Evolutionary conservation across 2,797 vertebrate genomes (phyloP).

Genomic region (Anableps anableps): DNA sequence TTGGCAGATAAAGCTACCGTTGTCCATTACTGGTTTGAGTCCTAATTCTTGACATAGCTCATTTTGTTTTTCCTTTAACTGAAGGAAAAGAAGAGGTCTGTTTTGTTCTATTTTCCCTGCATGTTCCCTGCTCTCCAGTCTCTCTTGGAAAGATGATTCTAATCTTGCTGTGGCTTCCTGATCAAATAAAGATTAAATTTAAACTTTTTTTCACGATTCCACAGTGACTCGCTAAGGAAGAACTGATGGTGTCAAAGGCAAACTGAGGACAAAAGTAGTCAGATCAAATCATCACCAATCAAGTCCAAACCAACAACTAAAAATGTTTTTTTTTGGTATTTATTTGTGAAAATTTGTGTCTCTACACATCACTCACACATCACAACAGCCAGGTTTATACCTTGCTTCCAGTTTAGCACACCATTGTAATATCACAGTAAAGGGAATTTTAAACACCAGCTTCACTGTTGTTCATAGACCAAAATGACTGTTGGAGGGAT

Average conservation of each 20-base stretch:
- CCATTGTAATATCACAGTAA: not conserved
- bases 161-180: not conserved
- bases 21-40: not conserved
- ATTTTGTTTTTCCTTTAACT: not conserved
- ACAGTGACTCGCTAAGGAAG: not conserved
- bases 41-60: not conserved
- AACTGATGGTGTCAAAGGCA: not conserved
- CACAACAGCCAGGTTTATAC: too few relatives aligned
- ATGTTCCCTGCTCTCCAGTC: not conserved
- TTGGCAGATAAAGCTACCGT: too few relatives aligned
- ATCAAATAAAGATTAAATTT: slow-evolving; percentile 6
- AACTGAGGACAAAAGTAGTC: slow-evolving; percentile 1
- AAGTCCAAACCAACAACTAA: not conserved
- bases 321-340: not conserved
- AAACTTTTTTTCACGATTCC: not conserved
- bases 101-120: not conserved
- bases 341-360: not conserved
- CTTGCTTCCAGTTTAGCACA: not conserved
- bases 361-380: not conserved
- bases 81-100: not conserved
- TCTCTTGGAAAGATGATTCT: slow-evolving; percentile 4
- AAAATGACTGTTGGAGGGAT: not conserved
- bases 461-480: not conserved
- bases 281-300: not conserved
- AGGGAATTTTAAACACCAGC: not conserved